Base-by-base conservation (phyloP, 2,113 vertebrate genomes). In the Channa maculata region DNA sequence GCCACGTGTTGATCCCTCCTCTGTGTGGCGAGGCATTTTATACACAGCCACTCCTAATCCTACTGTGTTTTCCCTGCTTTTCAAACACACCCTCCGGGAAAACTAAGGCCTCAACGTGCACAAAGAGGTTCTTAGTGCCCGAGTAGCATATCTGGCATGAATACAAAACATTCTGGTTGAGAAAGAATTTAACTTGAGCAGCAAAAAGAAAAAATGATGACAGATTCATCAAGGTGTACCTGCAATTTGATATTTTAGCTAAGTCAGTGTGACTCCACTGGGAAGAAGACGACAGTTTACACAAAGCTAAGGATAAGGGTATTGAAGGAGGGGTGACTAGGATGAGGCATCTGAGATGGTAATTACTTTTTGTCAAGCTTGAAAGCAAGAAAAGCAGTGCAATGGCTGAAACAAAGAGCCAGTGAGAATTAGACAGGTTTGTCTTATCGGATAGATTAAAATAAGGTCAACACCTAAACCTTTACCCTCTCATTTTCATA, bases 61-160 rank as follows among this genome's bases (percentile, higher is more conserved):
- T 33, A 0, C 10, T 54, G 50, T 62, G 41, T 71, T 45, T 68
- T 48, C 41, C 51, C 57, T 53, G 36, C 13, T 38, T n/a, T 54
- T 34, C 24, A 6, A 43, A 44, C 57, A 66, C 67, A 64, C 80
- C 79, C 84, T 63, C 39, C 36, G 50, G 14, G 5, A 43, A 45
- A 55, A 80, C 72, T 43, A 60, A 43, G 39, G 55, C 34, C 37
- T 61, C 36, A 5, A 46, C 39, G 58, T 49, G 46, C 3, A 82
- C 75, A 84, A 85, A 88, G 75, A 72, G 75, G 50, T 62, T 41
- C 4, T 41, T 5, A 50, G 49, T 85, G 75, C 33, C 55, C 65
- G 54, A 33, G 55, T 82, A 63, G 81, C 77, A 80, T 86, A 79
- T 84, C 81, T 84, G 83, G 77, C 75, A 67, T 58, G 43, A 86